A percentile compares a stretch with the other conserved stretches of the same genome.
Conservation (phyloP, 2,797 vertebrate genomes). For the Strix occidentalis region DNA sequence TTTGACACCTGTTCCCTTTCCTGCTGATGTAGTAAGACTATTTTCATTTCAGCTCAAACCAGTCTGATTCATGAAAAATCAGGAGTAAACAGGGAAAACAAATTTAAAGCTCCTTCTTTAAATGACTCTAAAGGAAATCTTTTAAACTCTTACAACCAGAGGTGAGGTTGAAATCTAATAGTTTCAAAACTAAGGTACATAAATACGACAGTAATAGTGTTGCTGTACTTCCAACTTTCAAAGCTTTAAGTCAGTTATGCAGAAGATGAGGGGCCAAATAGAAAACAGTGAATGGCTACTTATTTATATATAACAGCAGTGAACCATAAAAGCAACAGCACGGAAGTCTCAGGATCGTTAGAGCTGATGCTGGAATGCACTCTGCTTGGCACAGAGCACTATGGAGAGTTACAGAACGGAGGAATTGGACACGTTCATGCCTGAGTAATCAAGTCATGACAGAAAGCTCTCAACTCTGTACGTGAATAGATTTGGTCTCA, state of each 20-base stretch:
- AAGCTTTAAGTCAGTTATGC: neutral
- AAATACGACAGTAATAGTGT: neutral
- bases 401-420: slow-evolving; percentile 21
- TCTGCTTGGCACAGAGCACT: neutral
- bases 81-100: neutral
- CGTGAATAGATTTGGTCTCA: slow-evolving; percentile 29
- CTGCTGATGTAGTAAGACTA: neutral
- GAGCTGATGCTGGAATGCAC: neutral
- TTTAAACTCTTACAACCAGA: neutral
- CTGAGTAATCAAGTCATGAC: slow-evolving; percentile 58
- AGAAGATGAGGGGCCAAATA: neutral
- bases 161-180: neutral
- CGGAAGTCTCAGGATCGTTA: neutral
- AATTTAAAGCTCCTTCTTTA: neutral
- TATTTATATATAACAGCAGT: neutral
- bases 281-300: neutral
- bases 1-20: neutral
- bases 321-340: neutral
- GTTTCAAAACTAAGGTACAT: neutral
- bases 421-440: slow-evolving; percentile 54
- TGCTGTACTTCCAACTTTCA: neutral
- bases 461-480: slow-evolving; percentile 10
- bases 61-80: neutral
- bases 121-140: neutral
- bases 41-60: neutral